Conservation (phyloP, 1,140 invertebrate genomes). For the Wasmannia auropunctata region DNA sequence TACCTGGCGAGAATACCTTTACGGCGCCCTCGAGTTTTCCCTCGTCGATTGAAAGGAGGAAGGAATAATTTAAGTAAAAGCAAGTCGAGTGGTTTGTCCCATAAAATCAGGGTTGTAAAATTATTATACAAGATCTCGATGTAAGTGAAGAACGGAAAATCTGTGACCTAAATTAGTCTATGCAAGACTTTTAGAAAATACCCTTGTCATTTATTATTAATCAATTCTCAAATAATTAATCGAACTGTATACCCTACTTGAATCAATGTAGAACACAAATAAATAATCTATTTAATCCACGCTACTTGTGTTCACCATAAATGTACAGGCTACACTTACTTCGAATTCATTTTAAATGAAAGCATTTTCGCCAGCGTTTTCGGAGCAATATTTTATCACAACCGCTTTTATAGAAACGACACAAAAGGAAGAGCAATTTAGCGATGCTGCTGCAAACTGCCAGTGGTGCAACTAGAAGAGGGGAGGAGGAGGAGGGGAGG, state of each 20-base stretch:
- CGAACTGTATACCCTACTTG: too few species aligned
- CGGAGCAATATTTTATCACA: background rate
- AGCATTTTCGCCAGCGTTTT: background rate
- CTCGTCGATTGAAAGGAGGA: background rate
- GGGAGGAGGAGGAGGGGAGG: too few species aligned
- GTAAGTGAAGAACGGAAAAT: background rate
- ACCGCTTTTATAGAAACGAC: background rate
- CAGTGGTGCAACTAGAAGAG: conserved; percentile 30
- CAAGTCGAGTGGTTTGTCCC: background rate
- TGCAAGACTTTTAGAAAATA: background rate
- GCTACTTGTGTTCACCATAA: background rate
- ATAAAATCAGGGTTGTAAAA: background rate
- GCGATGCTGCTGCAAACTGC: conserved; percentile 4
- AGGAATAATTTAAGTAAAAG: background rate
- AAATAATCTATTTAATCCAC: background rate
- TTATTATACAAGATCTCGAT: background rate
- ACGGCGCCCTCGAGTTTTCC: background rate
- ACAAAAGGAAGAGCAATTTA: background rate
- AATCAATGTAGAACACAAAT: background rate
- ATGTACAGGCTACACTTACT: background rate
- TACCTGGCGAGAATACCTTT: background rate
- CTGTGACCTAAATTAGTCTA: background rate
- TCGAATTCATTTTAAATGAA: conserved; percentile 3
- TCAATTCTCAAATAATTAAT: background rate
- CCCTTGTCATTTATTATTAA: background rate